Evolutionary conservation across 2,888 invertebrate genomes (phyloP), one percentile per base, ranked within the genome.

Genomic region (Leptinotarsa peninsularis): DNA sequence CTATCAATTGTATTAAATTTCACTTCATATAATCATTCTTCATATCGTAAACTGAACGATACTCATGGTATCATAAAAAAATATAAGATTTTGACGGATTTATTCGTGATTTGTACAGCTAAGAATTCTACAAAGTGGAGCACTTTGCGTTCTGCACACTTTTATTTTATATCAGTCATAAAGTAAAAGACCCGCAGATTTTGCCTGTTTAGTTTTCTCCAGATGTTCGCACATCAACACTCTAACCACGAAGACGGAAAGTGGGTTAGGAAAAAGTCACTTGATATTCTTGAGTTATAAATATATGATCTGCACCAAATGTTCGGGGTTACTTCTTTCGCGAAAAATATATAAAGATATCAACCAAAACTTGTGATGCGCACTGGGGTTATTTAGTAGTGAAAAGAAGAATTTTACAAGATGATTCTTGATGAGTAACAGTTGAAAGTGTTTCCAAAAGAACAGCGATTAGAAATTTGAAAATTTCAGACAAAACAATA

Each of bases 141-240:
- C 23, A 23, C 15, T 23, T 58, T 58, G 15, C 58, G 23, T 13
- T 17, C 58, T 23, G 23, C 58, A 13, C 13, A 21, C 10, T 43
- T 43, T 43, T 15, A 58, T 58, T 58, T 58, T 58, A 21, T 27
- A 27, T 27, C 14, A 23, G 58, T 58, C 58, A 58, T 58, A 58
- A 58, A 58, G 58, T 17, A 58, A 58, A 10, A 23, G 23, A 23
- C 21, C 14, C 21, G 58, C 21, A 14, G 58, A 23, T 58, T 58
- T 58, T 58, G 58, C 14, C 58, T 23, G 18, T 23, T 23, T 15
- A 58, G 58, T 58, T 58, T 23, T 23, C 58, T 58, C 21, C 58
- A 58, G 23, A 58, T 21, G 58, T 58, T 58, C 58, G 23, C 58
- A 23, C 58, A 58, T 58, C 58, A 58, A 18, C 23, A 58, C 23